Evolutionary conservation across 1,140 invertebrate genomes (phyloP), one percentile per base, ranked within the genome.

Genomic region (Panonychus citri): DNA sequence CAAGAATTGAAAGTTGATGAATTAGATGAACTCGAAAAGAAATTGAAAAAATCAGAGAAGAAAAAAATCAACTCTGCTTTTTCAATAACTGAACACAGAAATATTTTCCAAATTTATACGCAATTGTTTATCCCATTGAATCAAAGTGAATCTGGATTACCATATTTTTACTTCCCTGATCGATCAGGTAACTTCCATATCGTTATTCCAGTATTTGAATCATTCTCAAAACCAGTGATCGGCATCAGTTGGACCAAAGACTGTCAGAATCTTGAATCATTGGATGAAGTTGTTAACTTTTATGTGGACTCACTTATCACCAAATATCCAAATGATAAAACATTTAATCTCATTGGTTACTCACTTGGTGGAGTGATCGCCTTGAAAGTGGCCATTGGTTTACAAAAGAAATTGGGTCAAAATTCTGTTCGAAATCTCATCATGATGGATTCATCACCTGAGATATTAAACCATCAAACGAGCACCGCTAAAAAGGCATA

Each of bases 351-450:
- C 42, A 75, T 82, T 39, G 93, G 90, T 3, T 97, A 97, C 68
- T 96, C 91, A 0, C 96, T 86, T 69, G 93, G 93, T 49, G 81
- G 83, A 10, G 78, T 81, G 56, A 78, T 96, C 13, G 88, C 84
- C 5, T 86, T 91, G 66, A 91, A 96, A 73, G 93, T 97, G 79
- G 82, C 81, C 2, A 62, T 81, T 13, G 79, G 84, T 64, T 67
- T 95, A 27, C 85, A 95, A 67, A 81, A 40, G 19, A 40, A 40
- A 7, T 17, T 15, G 57, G 66, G 66, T 27, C 76, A 77, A 8
- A 76, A 81, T 63, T 68, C 71, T 28, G 73, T 77, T 1, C 71
- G 73, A 17, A 63, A 62, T 25, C 60, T 77, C 3, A 66, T 69
- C 25, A 73, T 95, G 52, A 72, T 95, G 48, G 91, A 95, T 71